Evolutionary conservation across 2,113 vertebrate genomes (phyloP).

Genomic region (Pseudorhombus dupliciocellatus): DNA sequence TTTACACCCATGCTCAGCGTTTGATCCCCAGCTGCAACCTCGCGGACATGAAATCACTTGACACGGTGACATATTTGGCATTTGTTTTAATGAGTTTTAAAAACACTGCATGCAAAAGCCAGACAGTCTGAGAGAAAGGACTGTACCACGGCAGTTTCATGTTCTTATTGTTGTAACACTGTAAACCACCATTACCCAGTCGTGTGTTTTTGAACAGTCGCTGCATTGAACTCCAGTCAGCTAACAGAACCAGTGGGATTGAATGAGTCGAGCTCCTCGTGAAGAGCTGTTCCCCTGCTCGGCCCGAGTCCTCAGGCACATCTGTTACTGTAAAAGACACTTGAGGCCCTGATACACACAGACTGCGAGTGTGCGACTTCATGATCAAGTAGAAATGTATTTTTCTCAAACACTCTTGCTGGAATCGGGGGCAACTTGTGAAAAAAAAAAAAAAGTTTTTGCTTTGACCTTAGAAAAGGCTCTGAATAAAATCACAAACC

Average conservation of each 20-base stretch:
- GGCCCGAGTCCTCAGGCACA: conserved; percentile 61
- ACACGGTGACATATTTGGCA: conserved; percentile 45
- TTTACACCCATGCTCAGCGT: background rate
- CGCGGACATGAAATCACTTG: conserved; percentile 7
- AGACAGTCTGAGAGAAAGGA: conserved; percentile 62
- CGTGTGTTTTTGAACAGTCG: conserved; percentile 1
- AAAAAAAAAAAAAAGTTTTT: background rate
- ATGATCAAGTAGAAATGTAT: conserved; percentile 43
- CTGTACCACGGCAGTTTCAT: conserved; percentile 38
- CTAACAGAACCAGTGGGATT: conserved; percentile 20
- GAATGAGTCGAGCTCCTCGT: conserved; percentile 25
- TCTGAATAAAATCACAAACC: conserved; percentile 21
- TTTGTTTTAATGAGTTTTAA: conserved; percentile 76
- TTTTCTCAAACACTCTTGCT: conserved; percentile 26
- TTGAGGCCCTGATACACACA: conserved; percentile 52
- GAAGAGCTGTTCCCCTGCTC: conserved; percentile 19
- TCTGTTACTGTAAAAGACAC: conserved; percentile 72
- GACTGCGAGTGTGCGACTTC: conserved; percentile 30
- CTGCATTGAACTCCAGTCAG: conserved; percentile 26
- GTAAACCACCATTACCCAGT: conserved; percentile 43
- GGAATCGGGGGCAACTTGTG: conserved; percentile 23
- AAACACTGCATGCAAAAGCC: conserved; percentile 79
- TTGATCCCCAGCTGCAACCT: background rate
- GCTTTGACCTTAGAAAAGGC: conserved; percentile 26
- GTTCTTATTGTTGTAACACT: conserved; percentile 42